phyloP scores from a whole-genome alignment of 2,113 vertebrate genomes.

The Pomatorhinus ruficollis region DNA sequence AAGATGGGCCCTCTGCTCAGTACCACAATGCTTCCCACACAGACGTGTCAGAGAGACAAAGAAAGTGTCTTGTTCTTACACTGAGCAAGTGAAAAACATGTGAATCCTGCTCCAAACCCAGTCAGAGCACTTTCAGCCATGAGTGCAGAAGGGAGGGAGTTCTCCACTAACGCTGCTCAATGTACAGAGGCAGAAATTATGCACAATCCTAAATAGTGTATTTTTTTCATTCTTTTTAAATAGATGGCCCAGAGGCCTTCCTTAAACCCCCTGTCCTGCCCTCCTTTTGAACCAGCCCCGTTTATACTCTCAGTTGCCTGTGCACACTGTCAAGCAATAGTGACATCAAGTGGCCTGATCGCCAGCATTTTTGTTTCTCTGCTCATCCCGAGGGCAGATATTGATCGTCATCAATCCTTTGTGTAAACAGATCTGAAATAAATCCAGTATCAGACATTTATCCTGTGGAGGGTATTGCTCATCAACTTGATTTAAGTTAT shows the following conservation, averaged over 20 bases:
- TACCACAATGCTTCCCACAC: background rate
- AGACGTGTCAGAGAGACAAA: background rate
- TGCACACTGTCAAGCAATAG: conserved; percentile 68
- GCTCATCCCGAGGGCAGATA: background rate
- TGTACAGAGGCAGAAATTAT: background rate
- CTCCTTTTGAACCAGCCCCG: background rate
- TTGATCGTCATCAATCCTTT: background rate
- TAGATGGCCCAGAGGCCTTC: background rate
- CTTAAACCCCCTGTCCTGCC: background rate
- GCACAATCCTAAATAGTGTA: background rate
- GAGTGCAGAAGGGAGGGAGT: background rate
- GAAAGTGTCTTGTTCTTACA: background rate
- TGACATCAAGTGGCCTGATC: conserved; percentile 71
- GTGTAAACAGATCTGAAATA: conserved; percentile 50
- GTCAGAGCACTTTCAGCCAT: background rate
- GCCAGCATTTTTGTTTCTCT: background rate
- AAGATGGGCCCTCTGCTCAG: background rate
- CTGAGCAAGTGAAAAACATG: rapidly evolving
- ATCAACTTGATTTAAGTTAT: conserved; percentile 57
- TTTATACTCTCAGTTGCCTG: background rate
- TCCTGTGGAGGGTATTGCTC: conserved; percentile 29
- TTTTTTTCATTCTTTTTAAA: background rate
- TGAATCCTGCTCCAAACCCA: background rate
- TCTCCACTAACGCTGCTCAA: background rate
- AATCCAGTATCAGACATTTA: conserved; percentile 31